Evolutionary conservation across 2,888 invertebrate species (phyloP).

Genomic region (Matsumyia berberina): DNA sequence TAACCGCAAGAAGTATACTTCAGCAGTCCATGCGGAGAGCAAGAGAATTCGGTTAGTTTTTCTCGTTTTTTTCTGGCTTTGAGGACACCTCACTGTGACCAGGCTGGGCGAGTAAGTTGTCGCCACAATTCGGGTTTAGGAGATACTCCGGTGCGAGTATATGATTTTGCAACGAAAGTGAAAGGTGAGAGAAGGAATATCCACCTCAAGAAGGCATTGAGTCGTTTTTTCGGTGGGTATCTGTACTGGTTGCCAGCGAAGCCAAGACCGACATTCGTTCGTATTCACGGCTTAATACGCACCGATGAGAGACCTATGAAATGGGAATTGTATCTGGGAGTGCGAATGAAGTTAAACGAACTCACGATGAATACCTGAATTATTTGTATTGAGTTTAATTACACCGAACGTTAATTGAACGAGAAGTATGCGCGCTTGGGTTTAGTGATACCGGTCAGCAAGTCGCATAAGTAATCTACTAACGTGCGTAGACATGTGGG

Average conservation of each 20-base stretch:
- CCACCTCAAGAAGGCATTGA: conserved; percentile 66
- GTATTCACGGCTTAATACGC: conserved; percentile 30
- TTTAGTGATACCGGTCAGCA: conserved; percentile 48
- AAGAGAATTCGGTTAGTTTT: conserved; percentile 50
- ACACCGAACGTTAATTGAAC: conserved; percentile 60
- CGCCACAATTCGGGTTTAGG: conserved; percentile 63
- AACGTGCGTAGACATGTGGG: conserved; percentile 51
- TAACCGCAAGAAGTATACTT: conserved; percentile 51
- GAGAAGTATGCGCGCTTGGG: conserved; percentile 57
- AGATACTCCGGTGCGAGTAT: conserved; percentile 36
- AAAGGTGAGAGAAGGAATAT: conserved; percentile 75
- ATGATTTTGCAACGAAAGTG: conserved; percentile 71
- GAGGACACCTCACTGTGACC: conserved; percentile 58
- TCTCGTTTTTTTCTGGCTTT: conserved; percentile 41
- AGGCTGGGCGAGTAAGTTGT: conserved; percentile 53
- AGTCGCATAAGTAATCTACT: conserved; percentile 48
- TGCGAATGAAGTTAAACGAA: conserved; percentile 51
- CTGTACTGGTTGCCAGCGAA: conserved; percentile 24
- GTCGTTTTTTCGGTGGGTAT: conserved; percentile 18
- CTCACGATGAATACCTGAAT: conserved; percentile 56
- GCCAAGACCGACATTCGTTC: conserved; percentile 37
- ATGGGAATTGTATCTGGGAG: conserved; percentile 56
- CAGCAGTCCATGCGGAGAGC: conserved; percentile 13
- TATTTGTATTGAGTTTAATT: conserved; percentile 62
- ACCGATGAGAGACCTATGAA: conserved; percentile 23